Evolutionary conservation across 30 jellyfish, hydroid and myxozoan genomes (phyloP).

Genomic region (Clytia hemisphaerica): DNA sequence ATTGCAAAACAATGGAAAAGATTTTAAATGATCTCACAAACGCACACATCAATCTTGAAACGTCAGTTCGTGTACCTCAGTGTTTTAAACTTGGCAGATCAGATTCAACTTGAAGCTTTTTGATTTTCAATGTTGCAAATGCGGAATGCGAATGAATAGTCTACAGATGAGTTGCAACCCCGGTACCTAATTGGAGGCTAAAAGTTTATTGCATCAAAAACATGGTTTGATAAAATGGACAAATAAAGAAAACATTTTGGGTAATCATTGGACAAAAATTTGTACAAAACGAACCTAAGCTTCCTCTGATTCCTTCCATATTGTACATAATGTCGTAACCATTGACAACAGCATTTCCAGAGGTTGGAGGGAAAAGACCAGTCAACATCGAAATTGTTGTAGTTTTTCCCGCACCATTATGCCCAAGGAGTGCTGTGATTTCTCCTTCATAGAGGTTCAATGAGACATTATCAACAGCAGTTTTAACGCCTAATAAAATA

Average conservation of each 20-base stretch:
- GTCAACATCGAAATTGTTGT: constrained; percentile 87
- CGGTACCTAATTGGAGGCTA: too few relatives aligned
- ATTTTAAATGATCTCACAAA: background rate
- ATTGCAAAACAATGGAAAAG: background rate
- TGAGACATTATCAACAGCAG: constrained; percentile 58
- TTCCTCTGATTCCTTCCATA: constrained; percentile 58
- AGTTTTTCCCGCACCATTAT: constrained; percentile 95
- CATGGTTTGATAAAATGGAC: too few relatives aligned
- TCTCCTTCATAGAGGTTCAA: constrained; percentile 80
- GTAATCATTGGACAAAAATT: too few relatives aligned
- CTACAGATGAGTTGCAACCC: too few relatives aligned
- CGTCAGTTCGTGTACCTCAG: too few relatives aligned
- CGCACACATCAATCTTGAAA: too few relatives aligned
- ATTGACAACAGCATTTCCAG: constrained; percentile 76
- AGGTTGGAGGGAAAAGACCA: constrained; percentile 79
- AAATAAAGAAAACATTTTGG: too few relatives aligned
- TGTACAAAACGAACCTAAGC: constrained; percentile 53
- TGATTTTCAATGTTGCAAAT: too few relatives aligned
- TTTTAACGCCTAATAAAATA: constrained; percentile 41
- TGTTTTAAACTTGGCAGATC: too few relatives aligned
- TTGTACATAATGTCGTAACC: constrained; percentile 39
- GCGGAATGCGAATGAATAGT: too few relatives aligned
- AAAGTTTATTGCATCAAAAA: too few relatives aligned
- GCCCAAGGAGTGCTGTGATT: constrained; percentile 81
- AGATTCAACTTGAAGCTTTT: too few relatives aligned